Conservation (phyloP, 1,140 invertebrate genomes). For the Pogonognathellus flavescens region DNA sequence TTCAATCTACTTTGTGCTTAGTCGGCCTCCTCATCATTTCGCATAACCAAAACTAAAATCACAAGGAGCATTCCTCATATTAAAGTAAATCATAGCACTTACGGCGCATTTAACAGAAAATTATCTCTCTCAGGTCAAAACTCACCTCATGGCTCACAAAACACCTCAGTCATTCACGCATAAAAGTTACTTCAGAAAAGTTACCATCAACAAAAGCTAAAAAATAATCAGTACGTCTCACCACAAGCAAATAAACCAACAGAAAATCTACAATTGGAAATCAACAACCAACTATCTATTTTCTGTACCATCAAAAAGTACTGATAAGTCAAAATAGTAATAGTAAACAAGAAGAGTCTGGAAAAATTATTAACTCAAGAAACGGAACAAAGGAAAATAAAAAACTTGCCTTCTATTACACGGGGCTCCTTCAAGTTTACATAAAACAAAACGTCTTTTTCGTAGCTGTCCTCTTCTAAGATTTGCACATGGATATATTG, state of each 20-base stretch:
- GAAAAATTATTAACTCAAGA: background rate
- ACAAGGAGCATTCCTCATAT: constrained; percentile 44
- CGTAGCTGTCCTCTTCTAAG: constrained; percentile 97
- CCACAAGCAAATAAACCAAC: constrained; percentile 49
- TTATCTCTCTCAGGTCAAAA: constrained; percentile 28
- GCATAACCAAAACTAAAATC: constrained; percentile 28
- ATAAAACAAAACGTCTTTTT: constrained; percentile 95
- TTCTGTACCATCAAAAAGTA: background rate
- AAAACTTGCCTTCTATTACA: constrained; percentile 83
- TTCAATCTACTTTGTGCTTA: constrained; percentile 37
- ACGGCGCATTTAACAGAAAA: constrained; percentile 33
- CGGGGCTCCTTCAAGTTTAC: constrained; percentile 90
- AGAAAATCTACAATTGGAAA: constrained; percentile 38
- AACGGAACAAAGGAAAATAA: constrained; percentile 41
- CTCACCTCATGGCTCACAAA: constrained; percentile 39
- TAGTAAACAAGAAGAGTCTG: background rate
- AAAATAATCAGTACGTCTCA: constrained; percentile 49
- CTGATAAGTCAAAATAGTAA: background rate
- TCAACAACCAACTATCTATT: constrained; percentile 47
- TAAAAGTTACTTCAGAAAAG: constrained; percentile 40
- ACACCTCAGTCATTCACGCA: constrained; percentile 41
- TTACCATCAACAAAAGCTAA: constrained; percentile 36
- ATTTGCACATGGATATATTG: constrained; percentile 88
- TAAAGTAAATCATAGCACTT: constrained; percentile 35
- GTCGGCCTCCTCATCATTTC: constrained; percentile 43